Evolutionary conservation across 2,888 invertebrate species (phyloP), one percentile per base, ranked within the genome.

Genomic region (Macrosoma leucophasiata): DNA sequence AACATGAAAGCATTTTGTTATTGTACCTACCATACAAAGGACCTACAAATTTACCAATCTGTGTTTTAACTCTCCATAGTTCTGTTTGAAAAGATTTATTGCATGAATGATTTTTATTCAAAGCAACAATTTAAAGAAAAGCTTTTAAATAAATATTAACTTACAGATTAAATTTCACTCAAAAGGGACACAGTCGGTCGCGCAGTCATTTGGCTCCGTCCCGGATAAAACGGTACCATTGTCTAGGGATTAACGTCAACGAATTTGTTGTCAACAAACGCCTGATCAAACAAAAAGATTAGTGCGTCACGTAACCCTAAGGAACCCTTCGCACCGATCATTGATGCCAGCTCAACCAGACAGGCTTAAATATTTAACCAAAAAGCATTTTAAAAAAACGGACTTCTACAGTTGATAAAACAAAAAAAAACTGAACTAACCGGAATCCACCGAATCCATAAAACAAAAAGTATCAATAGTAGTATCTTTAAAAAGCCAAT

Each of bases 221-320:
- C 58, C 48, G 62, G 63, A 75, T 77, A 67, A 74, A 78, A 70
- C 67, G 59, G 60, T 61, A 50, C 74, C 61, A 82, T 84, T 84
- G 79, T 84, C 67, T 69, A 52, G 61, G 79, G 82, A 84, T 84
- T 82, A 82, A 63, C 73, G 82, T 82, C 82, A 77, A 77, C 76
- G 71, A 76, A 81, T 71, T 77, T 72, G 74, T 78, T 76, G 78
- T 76, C 77, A 76, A 77, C 79, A 75, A 73, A 78, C 73, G 79
- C 75, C 71, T 74, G 79, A 76, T 76, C 77, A 82, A 79, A 82
- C 74, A 82, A 74, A 76, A 76, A 74, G 74, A 72, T 68, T 71
- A 67, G 62, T 62, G 56, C 64, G 62, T 65, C 63, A 62, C 50
- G 55, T 60, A 56, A 52, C 55, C 52, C 57, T 46, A 48, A 61